Percentiles rank a stretch among this genome's conserved stretches.
Conservation (phyloP, 2,888 invertebrate species). For the Diachrysia chrysitis region DNA sequence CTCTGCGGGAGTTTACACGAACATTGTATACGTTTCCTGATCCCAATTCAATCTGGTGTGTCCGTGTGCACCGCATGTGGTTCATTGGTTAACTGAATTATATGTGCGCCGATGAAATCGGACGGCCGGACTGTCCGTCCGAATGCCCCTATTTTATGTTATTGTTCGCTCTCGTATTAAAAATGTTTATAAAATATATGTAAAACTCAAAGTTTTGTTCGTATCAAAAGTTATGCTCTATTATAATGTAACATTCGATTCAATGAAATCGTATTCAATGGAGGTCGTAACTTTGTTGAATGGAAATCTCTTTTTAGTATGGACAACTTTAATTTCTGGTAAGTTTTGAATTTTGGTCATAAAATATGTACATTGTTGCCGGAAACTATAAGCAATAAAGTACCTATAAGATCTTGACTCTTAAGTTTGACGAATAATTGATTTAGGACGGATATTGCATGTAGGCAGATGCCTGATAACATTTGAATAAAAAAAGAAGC, state of each 20-base stretch:
- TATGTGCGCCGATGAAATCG: conserved; percentile 74
- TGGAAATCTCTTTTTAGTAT: conserved; percentile 39
- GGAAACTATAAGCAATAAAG: conserved; percentile 1
- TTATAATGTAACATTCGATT: conserved; percentile 47
- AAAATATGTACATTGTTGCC: conserved; percentile 18
- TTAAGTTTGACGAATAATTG: neutral
- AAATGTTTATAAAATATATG: conserved; percentile 59
- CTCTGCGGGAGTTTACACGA: conserved; percentile 81
- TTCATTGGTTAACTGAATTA: conserved; percentile 84
- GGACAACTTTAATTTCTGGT: conserved; percentile 32
- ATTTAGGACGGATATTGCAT: neutral
- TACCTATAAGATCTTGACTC: neutral
- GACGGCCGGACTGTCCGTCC: conserved; percentile 59
- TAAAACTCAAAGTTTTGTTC: conserved; percentile 50
- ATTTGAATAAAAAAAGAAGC: conserved; percentile 5
- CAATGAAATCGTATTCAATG: conserved; percentile 50
- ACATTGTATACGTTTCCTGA: conserved; percentile 74
- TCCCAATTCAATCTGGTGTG: conserved; percentile 74
- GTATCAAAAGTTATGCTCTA: conserved; percentile 52
- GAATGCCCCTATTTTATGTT: conserved; percentile 66
- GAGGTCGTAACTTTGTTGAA: conserved; percentile 46
- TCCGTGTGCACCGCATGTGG: conserved; percentile 80
- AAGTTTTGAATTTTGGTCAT: conserved; percentile 28
- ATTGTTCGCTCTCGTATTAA: conserved; percentile 65
- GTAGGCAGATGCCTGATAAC: neutral